Base-by-base conservation (phyloP, 2,888 invertebrate species). In the Lasioglossum leucozonium region DNA sequence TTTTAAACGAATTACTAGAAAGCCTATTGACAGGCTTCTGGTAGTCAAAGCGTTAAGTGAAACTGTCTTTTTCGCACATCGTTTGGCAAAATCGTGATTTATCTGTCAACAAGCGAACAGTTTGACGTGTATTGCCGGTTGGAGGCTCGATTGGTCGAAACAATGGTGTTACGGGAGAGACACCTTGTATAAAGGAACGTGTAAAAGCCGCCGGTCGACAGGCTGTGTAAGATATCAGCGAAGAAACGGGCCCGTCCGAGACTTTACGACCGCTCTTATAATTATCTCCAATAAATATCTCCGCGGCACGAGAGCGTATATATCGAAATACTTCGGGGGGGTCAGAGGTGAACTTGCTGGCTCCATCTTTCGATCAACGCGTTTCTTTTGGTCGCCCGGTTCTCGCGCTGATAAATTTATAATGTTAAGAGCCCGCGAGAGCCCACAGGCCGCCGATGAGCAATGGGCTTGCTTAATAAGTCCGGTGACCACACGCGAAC, bases 281-380 rank as follows among this genome's bases (percentile, higher is more conserved):
- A 95, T 95, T 95, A 95, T 95, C 95, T 95, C 90, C 95, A 94
- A 94, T 95, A 95, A 95, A 95, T 95, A 94, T 95, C 95, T 94
- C 92, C 92, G 92, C 93, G 94, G 94, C 94, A 94, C 93, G 94
- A 94, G 94, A 94, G 92, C 92, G 91, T 51, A 51, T 93, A 92
- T 92, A 94, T 94, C 93, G 93, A 94, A 93, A 94, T 94, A 93
- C 94, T 93, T 91, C 87, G 91, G 91, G 90, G 90, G 62, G 95
- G 94, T 95, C 94, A 92, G 88, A 92, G 94, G 93, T 93, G 92
- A 92, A 87, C 91, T 91, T 89, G 90, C 91, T 92, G 91, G 92
- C 94, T 93, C 92, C 93, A 93, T 94, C 94, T 93, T 93, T 94
- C 93, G 94, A 94, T 94, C 94, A 94, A 93, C 92, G 93, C 92